Evolutionary conservation across 2,888 invertebrate species (phyloP).

Genomic region (Drosophila melanosoma): DNA sequence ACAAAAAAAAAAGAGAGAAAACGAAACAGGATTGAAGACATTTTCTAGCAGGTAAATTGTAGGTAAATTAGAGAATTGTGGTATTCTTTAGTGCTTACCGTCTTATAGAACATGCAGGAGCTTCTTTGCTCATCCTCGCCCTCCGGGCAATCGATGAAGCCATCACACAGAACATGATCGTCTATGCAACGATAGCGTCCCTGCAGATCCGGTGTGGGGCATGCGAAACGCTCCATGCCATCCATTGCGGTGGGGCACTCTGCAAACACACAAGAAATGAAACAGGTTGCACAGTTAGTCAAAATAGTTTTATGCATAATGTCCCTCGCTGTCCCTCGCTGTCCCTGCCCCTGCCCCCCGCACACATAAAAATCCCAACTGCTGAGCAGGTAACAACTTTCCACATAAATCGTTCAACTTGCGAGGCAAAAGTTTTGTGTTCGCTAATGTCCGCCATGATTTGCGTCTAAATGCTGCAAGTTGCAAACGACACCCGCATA

Average conservation of each 20-base stretch:
- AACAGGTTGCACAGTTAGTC: slow-evolving; percentile 54
- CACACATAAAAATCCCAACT: background rate
- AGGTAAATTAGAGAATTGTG: background rate
- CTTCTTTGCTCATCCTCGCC: slow-evolving; percentile 97
- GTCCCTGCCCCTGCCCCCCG: background rate
- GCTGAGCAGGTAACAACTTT: slow-evolving; percentile 62
- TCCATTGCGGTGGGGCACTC: slow-evolving; percentile 97
- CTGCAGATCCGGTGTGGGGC: slow-evolving; percentile 95
- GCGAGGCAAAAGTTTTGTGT: slow-evolving; percentile 64
- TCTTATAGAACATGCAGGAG: slow-evolving; percentile 98
- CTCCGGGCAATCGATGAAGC: slow-evolving; percentile 96
- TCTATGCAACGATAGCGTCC: slow-evolving; percentile 98
- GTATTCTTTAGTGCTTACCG: slow-evolving; percentile 88
- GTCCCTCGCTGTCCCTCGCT: slow-evolving; percentile 20
- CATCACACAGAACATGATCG: slow-evolving; percentile 97
- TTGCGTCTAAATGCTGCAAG: slow-evolving; percentile 77
- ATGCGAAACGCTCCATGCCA: slow-evolving; percentile 97
- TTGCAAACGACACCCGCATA: slow-evolving; percentile 66
- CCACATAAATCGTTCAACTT: slow-evolving; percentile 72
- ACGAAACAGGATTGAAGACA: background rate
- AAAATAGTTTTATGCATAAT: slow-evolving; percentile 54
- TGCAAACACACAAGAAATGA: slow-evolving; percentile 86
- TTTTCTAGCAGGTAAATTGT: background rate
- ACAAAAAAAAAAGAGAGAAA: slow-evolving; percentile 52
- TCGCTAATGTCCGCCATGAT: slow-evolving; percentile 81